A percentile compares a stretch with the other conserved stretches of the same genome.
phyloP scores from a whole-genome alignment of 2,797 vertebrate genomes.

The Prionace glauca region DNA sequence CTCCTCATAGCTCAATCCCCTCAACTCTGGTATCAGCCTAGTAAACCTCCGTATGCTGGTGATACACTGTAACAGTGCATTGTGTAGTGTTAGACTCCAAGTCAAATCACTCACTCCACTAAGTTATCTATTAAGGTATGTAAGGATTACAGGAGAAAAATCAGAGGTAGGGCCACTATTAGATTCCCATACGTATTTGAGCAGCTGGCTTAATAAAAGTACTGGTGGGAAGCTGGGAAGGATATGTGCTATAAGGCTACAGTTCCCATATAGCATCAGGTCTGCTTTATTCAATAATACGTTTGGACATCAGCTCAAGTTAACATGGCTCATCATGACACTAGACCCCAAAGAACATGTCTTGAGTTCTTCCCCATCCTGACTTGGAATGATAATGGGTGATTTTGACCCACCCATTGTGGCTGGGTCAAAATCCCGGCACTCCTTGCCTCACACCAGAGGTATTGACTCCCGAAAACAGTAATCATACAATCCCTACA shows the following conservation, averaged over 20 bases:
- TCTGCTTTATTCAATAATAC: background rate
- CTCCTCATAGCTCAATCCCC: too few species aligned
- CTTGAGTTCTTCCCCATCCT: too few species aligned
- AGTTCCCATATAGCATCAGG: too few species aligned
- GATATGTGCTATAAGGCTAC: background rate
- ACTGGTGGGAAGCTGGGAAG: background rate
- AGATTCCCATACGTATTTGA: background rate
- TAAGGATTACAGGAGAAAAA: background rate
- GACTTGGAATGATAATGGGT: too few species aligned
- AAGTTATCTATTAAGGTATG: background rate
- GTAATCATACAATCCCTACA: background rate
- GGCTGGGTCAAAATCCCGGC: too few species aligned
- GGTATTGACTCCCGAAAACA: background rate
- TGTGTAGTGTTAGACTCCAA: background rate
- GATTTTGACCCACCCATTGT: too few species aligned
- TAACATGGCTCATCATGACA: background rate
- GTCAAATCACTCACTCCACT: background rate
- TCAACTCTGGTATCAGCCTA: too few species aligned
- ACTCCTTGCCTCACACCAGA: background rate
- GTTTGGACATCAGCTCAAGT: background rate
- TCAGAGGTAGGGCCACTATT: background rate
- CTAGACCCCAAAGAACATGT: background rate
- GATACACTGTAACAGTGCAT: background rate
- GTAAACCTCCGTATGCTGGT: too few species aligned
- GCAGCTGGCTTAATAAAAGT: background rate